Base-by-base conservation (phyloP, 1,140 invertebrate species). In the Lasaia peninsularis region DNA sequence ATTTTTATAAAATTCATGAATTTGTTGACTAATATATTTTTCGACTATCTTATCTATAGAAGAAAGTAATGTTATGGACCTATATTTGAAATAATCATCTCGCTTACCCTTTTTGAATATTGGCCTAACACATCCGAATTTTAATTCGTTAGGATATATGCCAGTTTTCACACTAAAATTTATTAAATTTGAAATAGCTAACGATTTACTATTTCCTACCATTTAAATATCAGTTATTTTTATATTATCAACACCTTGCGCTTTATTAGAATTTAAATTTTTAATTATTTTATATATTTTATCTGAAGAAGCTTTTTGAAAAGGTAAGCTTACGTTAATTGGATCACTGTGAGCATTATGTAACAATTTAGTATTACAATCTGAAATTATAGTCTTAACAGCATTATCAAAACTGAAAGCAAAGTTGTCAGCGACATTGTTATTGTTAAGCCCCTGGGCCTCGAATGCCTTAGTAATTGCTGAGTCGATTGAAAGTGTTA, bases 21-120 rank as follows among this genome's bases (percentile, higher is more conserved):
- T 71, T 63, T 71, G 66, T 9, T 66, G 20, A 48, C 65, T 35
- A 7, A 75, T n/a, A 54, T 18, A 65, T 56, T 66, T 71, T 59
- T 72, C 72, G 4, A 66, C 67, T 12, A 75, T 68, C 62, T 44
- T 8, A 69, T 18, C n/a, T n/a, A n/a, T n/a, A n/a, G n/a, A n/a
- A n/a, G n/a, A n/a, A n/a, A n/a, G n/a, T n/a, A n/a, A n/a, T 9
- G 70, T 73, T 32, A 73, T 71, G 8, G 63, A 61, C 2, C 69
- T 63, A 60, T 75, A 75, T 24, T 75, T 75, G 4, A 9, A 20
- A 18, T 52, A 63, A 31, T 67, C 52, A 52, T 67, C 48, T n/a
- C 56, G 35, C 44, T 40, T 60, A 11, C 71, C 69, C 18, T 71
- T 71, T 51, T 74, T 74, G 50, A 58, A 60, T 14, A 69, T 49